Conservation (phyloP, 2,888 invertebrate species). For the Sphaeridia pumilis region DNA sequence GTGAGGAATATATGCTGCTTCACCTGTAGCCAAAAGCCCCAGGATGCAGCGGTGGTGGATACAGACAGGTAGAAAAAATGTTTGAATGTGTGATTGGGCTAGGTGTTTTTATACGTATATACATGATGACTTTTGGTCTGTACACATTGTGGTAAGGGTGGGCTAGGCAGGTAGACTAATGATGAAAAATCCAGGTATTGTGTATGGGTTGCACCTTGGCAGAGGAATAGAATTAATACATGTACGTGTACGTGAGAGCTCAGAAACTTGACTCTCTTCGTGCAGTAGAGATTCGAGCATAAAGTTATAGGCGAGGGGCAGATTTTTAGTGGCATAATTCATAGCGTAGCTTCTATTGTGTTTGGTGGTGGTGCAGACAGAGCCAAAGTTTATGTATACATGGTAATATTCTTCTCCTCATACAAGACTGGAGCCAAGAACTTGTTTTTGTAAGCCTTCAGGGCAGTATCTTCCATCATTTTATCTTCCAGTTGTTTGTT, state of each 20-base stretch:
- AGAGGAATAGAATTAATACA: too few relatives aligned
- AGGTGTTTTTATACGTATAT: neutral
- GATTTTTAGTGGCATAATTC: too few relatives aligned
- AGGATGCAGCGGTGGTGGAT: neutral
- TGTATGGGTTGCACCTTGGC: too few relatives aligned
- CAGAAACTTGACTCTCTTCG: neutral
- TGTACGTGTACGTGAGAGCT: neutral
- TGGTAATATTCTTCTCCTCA: too few relatives aligned
- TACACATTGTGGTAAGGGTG: neutral
- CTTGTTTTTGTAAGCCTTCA: too few relatives aligned
- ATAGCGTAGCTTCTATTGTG: neutral
- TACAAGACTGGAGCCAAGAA: too few relatives aligned
- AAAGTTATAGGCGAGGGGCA: too few relatives aligned
- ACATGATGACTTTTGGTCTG: neutral
- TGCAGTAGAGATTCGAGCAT: too few relatives aligned
- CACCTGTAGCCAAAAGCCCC: conserved; percentile 2
- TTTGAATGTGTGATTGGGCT: neutral
- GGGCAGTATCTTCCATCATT: too few relatives aligned
- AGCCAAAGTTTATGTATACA: too few relatives aligned
- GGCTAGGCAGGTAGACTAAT: neutral
- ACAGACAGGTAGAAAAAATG: neutral
- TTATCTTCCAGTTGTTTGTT: too few relatives aligned
- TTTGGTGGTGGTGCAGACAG: neutral
- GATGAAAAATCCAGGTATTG: neutral
- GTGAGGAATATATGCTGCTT: neutral